These are phyloP conservation scores for Drosophila quadrilineata DNA, from an alignment of 1,140 invertebrate species.

Conservation along the genomic window DNA sequence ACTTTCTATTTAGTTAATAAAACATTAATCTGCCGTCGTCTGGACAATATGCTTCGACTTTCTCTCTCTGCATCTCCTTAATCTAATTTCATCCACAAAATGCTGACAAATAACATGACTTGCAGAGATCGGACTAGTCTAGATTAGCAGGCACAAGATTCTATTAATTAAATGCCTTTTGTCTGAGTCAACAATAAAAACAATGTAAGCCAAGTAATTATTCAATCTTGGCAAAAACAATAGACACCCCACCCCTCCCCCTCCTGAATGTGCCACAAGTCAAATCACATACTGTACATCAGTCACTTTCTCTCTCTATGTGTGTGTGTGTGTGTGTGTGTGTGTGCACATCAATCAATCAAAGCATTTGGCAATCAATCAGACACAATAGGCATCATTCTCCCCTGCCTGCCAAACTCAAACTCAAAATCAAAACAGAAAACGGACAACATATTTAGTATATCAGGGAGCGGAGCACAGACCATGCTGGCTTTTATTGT, in stretches of 20 bases:
- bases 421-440: constrained; percentile 32
- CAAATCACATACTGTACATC: neutral
- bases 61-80: neutral
- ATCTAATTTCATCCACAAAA: no score
- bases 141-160: constrained; percentile 45
- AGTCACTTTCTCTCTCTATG: constrained; percentile 49
- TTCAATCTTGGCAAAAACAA: neutral
- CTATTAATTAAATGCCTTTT: constrained; percentile 40
- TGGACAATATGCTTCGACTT: neutral
- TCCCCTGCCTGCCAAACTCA: neutral
- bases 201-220: constrained; percentile 23
- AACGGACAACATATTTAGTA: no score
- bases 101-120: constrained; percentile 66
- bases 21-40: neutral
- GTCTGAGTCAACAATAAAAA: constrained; percentile 23
- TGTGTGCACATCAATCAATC: constrained; percentile 74
- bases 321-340: no score
- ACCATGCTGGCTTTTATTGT: neutral
- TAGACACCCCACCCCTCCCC: no score
- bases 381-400: constrained; percentile 16
- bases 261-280: neutral
- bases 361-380: constrained; percentile 55
- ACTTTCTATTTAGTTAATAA: neutral
- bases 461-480: neutral
- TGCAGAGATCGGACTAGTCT: constrained; percentile 20